A percentile compares a stretch with the other conserved stretches of the same genome.
These are phyloP conservation scores for Branchinecta lynchi DNA, from an alignment of 1,140 invertebrate genomes.

Conservation along the genomic window DNA sequence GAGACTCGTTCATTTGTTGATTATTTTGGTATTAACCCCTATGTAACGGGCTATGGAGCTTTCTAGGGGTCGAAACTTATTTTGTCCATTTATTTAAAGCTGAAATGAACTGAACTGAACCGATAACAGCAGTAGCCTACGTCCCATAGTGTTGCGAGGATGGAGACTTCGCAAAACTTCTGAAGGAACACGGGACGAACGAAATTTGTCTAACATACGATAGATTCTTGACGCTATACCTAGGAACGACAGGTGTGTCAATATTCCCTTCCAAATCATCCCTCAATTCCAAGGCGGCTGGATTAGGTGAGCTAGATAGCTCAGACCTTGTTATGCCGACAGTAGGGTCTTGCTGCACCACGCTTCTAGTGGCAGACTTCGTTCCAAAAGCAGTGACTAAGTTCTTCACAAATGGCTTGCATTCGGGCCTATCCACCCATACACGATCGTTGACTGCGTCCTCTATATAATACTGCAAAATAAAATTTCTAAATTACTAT, in stretches of 20 bases:
- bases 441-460: conserved; percentile 78
- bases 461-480: conserved; percentile 67
- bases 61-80: too few species aligned
- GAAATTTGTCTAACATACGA: too few species aligned
- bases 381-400: conserved; percentile 77
- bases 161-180: too few species aligned
- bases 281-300: neutral
- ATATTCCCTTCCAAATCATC: conserved; percentile 13
- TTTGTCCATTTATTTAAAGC: too few species aligned
- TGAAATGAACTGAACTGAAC: too few species aligned
- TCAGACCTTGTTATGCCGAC: conserved; percentile 26
- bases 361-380: conserved; percentile 45
- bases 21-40: too few species aligned
- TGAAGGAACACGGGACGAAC: too few species aligned
- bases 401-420: conserved; percentile 81
- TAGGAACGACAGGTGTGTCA: conserved; percentile 25
- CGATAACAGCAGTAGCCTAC: too few species aligned
- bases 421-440: conserved; percentile 85
- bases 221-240: conserved; percentile 22
- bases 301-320: conserved; percentile 24
- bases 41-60: too few species aligned
- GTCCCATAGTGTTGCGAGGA: too few species aligned
- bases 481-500: conserved; percentile 17
- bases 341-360: conserved; percentile 41
- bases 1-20: too few species aligned